phyloP scores from a whole-genome alignment of 2,888 invertebrate species.

The Trachelus tabidus region DNA sequence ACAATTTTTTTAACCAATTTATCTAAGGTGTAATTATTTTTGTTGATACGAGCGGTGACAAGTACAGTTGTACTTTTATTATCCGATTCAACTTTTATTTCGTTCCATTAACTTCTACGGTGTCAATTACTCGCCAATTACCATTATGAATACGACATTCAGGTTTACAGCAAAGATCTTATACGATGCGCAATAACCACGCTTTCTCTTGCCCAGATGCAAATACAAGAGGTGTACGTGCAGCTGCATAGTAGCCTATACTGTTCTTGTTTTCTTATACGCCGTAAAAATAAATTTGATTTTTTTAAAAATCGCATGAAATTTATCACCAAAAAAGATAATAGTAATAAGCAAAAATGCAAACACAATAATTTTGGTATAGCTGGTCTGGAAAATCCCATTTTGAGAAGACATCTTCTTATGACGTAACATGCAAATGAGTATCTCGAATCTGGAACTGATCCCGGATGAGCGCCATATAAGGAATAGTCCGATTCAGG shows the following conservation, averaged over 20 bases:
- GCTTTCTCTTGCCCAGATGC: not conserved
- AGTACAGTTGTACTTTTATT: not conserved
- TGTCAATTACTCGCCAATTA: not conserved
- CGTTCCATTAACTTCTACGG: not conserved
- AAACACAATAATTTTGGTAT: not conserved
- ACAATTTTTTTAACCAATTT: not conserved
- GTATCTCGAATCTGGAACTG: not conserved
- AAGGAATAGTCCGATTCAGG: not conserved
- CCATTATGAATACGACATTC: not conserved
- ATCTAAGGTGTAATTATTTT: not conserved
- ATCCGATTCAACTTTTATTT: not conserved
- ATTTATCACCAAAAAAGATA: not conserved
- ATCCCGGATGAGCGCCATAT: not conserved
- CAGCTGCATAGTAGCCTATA: not conserved
- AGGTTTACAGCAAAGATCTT: not conserved
- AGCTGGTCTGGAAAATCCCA: not conserved
- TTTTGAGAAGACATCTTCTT: not conserved
- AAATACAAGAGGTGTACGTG: not conserved
- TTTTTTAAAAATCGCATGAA: not conserved
- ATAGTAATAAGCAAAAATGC: not conserved
- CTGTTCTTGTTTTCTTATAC: not conserved
- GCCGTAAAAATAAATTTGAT: not conserved
- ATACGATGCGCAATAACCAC: not conserved
- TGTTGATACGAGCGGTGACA: not conserved
- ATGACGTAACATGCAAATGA: not conserved